Evolutionary conservation across 2,888 invertebrate species (phyloP), one percentile per base, ranked within the genome.

Genomic region (Lasioglossum vierecki): DNA sequence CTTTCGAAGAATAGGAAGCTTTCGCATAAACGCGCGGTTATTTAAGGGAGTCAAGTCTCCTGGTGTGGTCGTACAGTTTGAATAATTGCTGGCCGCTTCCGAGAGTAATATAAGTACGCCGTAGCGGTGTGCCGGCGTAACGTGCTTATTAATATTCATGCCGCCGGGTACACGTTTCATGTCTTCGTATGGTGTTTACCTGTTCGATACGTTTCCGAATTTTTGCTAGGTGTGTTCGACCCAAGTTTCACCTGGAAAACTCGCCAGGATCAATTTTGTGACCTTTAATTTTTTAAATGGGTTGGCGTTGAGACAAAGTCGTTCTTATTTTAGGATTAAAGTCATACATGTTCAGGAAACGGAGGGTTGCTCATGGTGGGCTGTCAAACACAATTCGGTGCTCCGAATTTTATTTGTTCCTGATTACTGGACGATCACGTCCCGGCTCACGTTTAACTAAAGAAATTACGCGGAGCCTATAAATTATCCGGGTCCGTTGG

Each of bases 111-210:
- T 78, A 84, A 84, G 78, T 74, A 72, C 80, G 72, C n/a, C 84
- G 53, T 30, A 60, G 80, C 60, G 72, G 74, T 72, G 63, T 75
- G 80, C 76, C 77, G 77, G 71, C 80, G 76, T 84, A 85, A 75
- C 84, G 76, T 66, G 80, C 80, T 84, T 85, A 85, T 85, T 85
- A 85, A 84, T 85, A 85, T 85, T 84, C 85, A 85, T 85, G 77
- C 73, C 66, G 75, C 80, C 80, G 78, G 80, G 80, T 85, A 84
- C 76, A 78, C 63, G 84, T 80, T 85, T 78, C 84, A 80, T 46
- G 76, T 79, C 84, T 84, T 60, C 80, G 77, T 84, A 80, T 77
- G 84, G 84, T 76, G 80, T 84, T 85, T 77, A 84, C 80, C 85
- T 80, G 83, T 85, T 70, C 84, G 76, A 77, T 84, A 80, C 68